These are phyloP conservation scores for Phasia obesa DNA, from an alignment of 2,888 invertebrate species.

Conservation along the genomic window DNA sequence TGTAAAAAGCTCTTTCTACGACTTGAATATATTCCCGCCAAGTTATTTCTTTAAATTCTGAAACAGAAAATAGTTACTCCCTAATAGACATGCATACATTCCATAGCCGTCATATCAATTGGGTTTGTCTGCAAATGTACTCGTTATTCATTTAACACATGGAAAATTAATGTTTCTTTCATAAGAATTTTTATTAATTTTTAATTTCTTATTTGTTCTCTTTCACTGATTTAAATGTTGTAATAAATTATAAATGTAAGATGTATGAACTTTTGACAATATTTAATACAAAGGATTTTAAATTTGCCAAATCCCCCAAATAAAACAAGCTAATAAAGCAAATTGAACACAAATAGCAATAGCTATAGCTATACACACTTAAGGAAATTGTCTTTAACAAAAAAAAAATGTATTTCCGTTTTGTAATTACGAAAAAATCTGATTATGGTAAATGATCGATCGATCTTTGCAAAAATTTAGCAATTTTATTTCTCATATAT, in stretches of 20 bases:
- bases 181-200: constrained; percentile 25
- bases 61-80: too few species aligned
- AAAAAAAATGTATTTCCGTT: too few species aligned
- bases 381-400: background rate
- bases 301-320: constrained; percentile 6
- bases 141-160: constrained; percentile 60
- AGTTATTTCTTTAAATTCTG: too few species aligned
- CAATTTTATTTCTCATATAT: too few species aligned
- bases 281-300: constrained; percentile 42
- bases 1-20: too few species aligned
- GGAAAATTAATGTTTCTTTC: constrained; percentile 39
- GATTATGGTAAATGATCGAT: too few species aligned
- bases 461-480: too few species aligned
- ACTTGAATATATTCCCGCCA: too few species aligned
- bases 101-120: constrained; percentile 11
- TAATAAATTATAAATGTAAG: constrained; percentile 49
- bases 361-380: too few species aligned
- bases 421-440: too few species aligned
- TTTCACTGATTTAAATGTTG: constrained; percentile 19
- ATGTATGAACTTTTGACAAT: constrained; percentile 50
- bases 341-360: background rate
- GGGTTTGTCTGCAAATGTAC: constrained; percentile 32
- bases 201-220: constrained; percentile 3
- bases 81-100: background rate
- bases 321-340: constrained; percentile 2